Evolutionary conservation across 2,888 invertebrate genomes (phyloP), one percentile per base, ranked within the genome.

Genomic region (Nesidiocoris tenuis): DNA sequence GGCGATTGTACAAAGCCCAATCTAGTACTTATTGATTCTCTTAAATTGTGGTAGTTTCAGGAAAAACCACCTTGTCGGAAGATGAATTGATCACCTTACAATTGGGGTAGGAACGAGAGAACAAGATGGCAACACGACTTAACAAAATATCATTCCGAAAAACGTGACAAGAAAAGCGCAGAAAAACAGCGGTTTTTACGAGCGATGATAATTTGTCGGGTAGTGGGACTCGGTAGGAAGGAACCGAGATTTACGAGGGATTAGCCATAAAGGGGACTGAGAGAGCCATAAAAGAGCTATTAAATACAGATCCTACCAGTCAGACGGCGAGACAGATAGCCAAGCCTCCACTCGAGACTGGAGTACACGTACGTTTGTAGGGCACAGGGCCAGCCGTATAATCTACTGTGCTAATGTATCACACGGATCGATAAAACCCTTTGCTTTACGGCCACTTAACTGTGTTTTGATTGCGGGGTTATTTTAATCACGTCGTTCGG

Each of bases 271-370:
- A 39, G 70, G 72, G 57, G 72, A 61, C 54, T 21, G 39, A 72
- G 72, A 61, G 72, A 61, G 72, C 63, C 55, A 54, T 72, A 72
- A 72, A 72, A 72, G 72, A 39, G 72, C 61, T 54, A 63, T 72
- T 72, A 72, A 72, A 72, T 39, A 61, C 72, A 72, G 72, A 61
- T 39, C 39, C 23, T 22, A 59, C 24, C 72, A 72, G 72, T 61
- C 72, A 72, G 61, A n/a, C 59, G 59, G 39, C 39, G 17, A 59
- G 59, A 72, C 72, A 54, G 63, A 72, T 72, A 23, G 72, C 72
- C 72, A 63, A 7, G 39, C 39, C 39, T 39, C 39, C 39, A 39
- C 39, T 39, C 12, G 39, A 39, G 39, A 39, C 72, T 72, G 25
- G 61, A 72, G 12, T 61, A 61, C 39, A 39, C 39, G 39, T 39